These are phyloP conservation scores for Syngnathus acus DNA, from an alignment of 2,797 vertebrate species.

Conservation along the genomic window DNA sequence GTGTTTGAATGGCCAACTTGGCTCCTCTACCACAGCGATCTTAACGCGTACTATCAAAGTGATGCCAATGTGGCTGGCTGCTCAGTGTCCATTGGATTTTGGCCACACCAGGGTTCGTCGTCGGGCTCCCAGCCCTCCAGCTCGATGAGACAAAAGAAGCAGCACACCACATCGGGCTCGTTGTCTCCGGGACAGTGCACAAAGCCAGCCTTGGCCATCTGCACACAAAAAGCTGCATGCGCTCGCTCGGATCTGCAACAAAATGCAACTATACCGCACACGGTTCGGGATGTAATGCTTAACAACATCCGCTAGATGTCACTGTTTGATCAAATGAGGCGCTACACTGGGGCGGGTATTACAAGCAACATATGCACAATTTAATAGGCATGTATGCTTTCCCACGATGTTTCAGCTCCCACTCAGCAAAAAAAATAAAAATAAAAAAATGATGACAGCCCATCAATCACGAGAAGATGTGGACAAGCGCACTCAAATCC, in stretches of 20 bases:
- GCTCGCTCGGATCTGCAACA: not conserved
- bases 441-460: not conserved
- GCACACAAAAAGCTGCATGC: constrained; percentile 7
- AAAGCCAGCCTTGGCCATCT: constrained; percentile 79
- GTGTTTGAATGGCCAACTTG: too few species aligned
- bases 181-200: constrained; percentile 71
- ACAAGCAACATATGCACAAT: not conserved
- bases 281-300: not conserved
- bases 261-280: not conserved
- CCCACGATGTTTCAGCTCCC: not conserved
- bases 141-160: constrained; percentile 79
- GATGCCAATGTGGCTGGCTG: not conserved
- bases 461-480: constrained; percentile 27
- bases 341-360: not conserved
- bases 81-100: not conserved
- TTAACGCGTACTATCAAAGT: too few species aligned
- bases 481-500: constrained; percentile 13
- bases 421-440: not conserved
- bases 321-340: not conserved
- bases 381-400: not conserved
- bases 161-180: constrained; percentile 72
- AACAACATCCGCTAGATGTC: not conserved
- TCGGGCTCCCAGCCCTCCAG: constrained; percentile 79
- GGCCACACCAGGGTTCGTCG: constrained; percentile 70
- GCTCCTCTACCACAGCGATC: too few species aligned